Evolutionary conservation across 2,888 invertebrate genomes (phyloP).

Genomic region (Lithophane semibrunnea): DNA sequence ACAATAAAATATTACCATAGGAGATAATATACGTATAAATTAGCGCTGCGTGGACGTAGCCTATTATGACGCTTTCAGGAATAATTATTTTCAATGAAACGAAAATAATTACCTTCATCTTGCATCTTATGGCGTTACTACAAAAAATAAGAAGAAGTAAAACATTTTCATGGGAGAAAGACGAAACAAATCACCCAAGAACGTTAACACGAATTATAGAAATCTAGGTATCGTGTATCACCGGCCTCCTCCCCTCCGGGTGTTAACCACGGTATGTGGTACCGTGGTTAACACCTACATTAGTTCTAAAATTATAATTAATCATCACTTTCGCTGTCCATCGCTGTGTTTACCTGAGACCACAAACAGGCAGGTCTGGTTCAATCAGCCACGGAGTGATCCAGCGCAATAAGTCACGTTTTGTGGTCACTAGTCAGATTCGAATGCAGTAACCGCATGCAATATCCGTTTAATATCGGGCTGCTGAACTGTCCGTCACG

Average conservation of each 20-base stretch:
- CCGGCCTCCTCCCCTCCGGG: neutral
- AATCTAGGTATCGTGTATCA: neutral
- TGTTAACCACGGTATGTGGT: neutral
- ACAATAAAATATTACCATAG: too few species aligned
- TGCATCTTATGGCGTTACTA: too few species aligned
- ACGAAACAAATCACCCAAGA: too few species aligned
- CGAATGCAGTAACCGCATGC: slow-evolving; percentile 65
- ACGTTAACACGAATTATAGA: neutral
- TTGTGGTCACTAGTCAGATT: slow-evolving; percentile 46
- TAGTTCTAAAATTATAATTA: neutral
- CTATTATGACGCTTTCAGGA: neutral
- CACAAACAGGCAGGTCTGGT: slow-evolving; percentile 27
- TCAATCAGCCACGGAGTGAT: slow-evolving; percentile 44
- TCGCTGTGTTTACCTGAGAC: slow-evolving; percentile 5
- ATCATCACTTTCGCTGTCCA: neutral
- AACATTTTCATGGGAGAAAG: too few species aligned
- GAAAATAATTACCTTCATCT: neutral
- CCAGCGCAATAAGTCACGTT: slow-evolving; percentile 59
- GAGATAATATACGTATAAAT: too few species aligned
- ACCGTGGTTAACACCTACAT: neutral
- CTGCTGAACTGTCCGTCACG: slow-evolving; percentile 29
- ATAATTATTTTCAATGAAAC: too few species aligned
- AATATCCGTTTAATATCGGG: slow-evolving; percentile 67
- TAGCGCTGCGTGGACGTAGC: too few species aligned
- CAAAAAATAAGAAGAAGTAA: too few species aligned